Evolutionary conservation across 2,113 vertebrate genomes (phyloP).

Genomic region (Psephotus haematonotus): DNA sequence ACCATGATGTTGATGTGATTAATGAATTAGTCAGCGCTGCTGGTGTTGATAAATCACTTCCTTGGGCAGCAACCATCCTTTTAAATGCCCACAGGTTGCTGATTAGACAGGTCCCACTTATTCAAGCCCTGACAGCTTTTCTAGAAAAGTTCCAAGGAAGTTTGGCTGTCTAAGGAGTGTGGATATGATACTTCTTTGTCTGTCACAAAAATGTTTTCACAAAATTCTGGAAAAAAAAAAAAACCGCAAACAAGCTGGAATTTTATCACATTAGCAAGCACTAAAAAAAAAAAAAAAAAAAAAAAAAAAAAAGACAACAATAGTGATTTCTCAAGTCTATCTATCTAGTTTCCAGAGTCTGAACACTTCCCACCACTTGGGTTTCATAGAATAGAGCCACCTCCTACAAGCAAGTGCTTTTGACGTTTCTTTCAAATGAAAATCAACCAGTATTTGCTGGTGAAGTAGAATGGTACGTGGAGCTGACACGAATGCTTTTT

Average conservation of each 20-base stretch:
- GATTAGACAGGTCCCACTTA: neutral
- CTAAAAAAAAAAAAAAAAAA: neutral
- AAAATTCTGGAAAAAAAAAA: neutral
- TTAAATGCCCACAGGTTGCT: neutral
- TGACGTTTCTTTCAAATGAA: neutral
- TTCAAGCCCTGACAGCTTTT: neutral
- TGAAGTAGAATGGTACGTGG: neutral
- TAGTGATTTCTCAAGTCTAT: neutral
- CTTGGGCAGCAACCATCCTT: neutral
- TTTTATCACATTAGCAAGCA: neutral
- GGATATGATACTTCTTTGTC: neutral
- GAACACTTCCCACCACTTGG: neutral
- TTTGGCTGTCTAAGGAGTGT: neutral
- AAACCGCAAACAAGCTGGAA: neutral
- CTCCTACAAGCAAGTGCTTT: neutral
- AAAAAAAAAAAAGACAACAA: rapidly evolving
- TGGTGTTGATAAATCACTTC: neutral
- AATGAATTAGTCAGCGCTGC: neutral
- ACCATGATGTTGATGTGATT: neutral
- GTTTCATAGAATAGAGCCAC: neutral
- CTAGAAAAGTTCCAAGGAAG: neutral
- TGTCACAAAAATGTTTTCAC: neutral
- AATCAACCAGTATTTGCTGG: neutral
- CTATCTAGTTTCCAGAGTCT: neutral
- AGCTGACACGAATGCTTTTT: neutral